These are phyloP conservation scores for Ophiodon elongatus DNA, from an alignment of 2,113 vertebrate species.

Conservation along the genomic window DNA sequence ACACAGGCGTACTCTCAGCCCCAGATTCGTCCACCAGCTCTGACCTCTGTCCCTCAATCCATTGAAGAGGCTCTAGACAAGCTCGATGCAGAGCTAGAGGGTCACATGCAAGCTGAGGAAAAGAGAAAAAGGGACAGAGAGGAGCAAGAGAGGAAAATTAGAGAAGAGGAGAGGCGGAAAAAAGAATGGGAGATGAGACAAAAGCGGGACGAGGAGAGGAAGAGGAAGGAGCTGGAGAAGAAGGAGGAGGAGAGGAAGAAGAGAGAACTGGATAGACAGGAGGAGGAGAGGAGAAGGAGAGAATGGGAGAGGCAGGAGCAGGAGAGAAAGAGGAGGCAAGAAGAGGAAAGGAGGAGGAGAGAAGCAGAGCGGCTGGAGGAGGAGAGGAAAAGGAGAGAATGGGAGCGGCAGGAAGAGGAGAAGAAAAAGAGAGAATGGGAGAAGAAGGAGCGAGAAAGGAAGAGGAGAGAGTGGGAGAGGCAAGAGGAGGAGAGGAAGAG, in stretches of 20 bases:
- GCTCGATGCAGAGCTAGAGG: constrained; percentile 84
- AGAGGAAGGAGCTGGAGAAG: constrained; percentile 53
- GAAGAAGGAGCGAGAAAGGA: constrained; percentile 41
- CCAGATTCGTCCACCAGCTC: constrained; percentile 35
- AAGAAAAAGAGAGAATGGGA: constrained; percentile 45
- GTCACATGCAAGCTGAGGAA: constrained; percentile 83
- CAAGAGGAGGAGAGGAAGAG: constrained; percentile 51
- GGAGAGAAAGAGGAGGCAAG: constrained; percentile 41
- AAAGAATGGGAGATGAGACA: constrained; percentile 61
- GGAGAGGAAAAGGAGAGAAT: constrained; percentile 53
- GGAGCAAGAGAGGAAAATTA: constrained; percentile 47
- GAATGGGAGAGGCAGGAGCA: constrained; percentile 59
- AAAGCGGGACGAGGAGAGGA: constrained; percentile 61
- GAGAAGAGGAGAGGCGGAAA: constrained; percentile 52
- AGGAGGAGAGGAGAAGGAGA: constrained; percentile 56
- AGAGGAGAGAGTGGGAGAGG: constrained; percentile 43
- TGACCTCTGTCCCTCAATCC: constrained; percentile 67
- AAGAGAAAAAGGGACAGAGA: constrained; percentile 70
- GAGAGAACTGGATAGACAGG: constrained; percentile 44
- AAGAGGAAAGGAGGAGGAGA: constrained; percentile 51
- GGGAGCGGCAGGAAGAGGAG: constrained; percentile 47
- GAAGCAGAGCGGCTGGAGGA: constrained; percentile 55
- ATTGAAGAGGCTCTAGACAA: constrained; percentile 84
- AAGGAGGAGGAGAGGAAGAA: constrained; percentile 53
- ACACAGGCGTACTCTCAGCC: constrained; percentile 52